These are phyloP conservation scores for Temnothorax unifasciatus DNA, from an alignment of 2,888 invertebrate genomes.

Conservation along the genomic window DNA sequence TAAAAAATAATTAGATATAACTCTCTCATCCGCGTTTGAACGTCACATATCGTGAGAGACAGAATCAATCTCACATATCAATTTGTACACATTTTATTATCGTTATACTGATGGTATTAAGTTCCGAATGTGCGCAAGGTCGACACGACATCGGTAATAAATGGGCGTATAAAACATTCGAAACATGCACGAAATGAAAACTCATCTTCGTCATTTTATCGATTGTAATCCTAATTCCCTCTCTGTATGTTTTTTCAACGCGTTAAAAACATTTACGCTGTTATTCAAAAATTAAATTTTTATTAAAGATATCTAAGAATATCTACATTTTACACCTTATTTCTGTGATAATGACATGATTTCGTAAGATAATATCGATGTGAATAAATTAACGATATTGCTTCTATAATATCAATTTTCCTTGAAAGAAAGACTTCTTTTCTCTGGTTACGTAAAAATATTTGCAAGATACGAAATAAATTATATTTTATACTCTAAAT, in stretches of 20 bases:
- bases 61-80: neutral
- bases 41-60: neutral
- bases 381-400: neutral
- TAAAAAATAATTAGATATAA: slow-evolving; percentile 1
- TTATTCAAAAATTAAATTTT: neutral
- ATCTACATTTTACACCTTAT: neutral
- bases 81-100: slow-evolving; percentile 17
- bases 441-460: neutral
- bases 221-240: slow-evolving; percentile 6
- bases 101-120: neutral
- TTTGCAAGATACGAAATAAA: neutral
- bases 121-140: neutral
- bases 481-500: no score
- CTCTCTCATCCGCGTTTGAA: neutral
- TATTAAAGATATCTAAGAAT: neutral
- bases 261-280: neutral
- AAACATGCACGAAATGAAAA: slow-evolving; percentile 16
- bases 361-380: neutral
- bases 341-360: neutral
- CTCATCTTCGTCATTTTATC: neutral
- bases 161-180: neutral
- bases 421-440: neutral
- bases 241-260: neutral
- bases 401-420: neutral
- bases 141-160: slow-evolving; percentile 10